Conservation (phyloP, 2,113 vertebrate genomes). For the Hippocampus comes region DNA sequence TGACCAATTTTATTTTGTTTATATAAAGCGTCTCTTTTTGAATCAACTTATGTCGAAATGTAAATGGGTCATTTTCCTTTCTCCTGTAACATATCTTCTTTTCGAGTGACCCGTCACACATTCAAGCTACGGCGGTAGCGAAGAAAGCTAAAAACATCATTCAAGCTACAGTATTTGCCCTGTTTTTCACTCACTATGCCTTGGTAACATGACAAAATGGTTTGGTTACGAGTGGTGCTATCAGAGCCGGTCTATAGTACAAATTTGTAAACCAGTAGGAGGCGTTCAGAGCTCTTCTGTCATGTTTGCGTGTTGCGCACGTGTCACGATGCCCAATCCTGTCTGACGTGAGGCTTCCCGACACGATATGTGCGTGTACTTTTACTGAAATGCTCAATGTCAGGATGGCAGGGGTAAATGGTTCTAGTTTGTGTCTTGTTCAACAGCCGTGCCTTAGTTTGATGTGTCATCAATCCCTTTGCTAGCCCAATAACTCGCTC, state of each 20-base stretch:
- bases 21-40: too few species aligned
- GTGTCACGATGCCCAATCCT: slow-evolving; percentile 54
- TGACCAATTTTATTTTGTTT: too few species aligned
- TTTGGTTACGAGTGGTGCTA: not conserved
- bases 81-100: too few species aligned
- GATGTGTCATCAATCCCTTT: slow-evolving; percentile 73
- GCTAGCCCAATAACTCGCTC: slow-evolving; percentile 72
- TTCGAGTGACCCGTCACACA: too few species aligned
- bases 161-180: too few species aligned
- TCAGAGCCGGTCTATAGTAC: slow-evolving; percentile 13
- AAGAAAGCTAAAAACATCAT: too few species aligned
- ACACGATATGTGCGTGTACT: not conserved
- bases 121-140: too few species aligned
- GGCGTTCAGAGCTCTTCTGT: slow-evolving; percentile 51
- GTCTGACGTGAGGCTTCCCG: slow-evolving; percentile 37
- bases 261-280: slow-evolving; percentile 43
- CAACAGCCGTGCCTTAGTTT: slow-evolving; percentile 67
- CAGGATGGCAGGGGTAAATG: slow-evolving; percentile 68
- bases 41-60: too few species aligned
- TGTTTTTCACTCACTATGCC: too few species aligned
- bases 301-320: slow-evolving; percentile 36
- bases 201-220: too few species aligned
- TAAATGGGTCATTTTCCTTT: too few species aligned
- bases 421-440: slow-evolving; percentile 71
- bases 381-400: slow-evolving; percentile 44